Evolutionary conservation across 1,140 invertebrate species (phyloP).

Genomic region (Acyrthosiphon pisum): DNA sequence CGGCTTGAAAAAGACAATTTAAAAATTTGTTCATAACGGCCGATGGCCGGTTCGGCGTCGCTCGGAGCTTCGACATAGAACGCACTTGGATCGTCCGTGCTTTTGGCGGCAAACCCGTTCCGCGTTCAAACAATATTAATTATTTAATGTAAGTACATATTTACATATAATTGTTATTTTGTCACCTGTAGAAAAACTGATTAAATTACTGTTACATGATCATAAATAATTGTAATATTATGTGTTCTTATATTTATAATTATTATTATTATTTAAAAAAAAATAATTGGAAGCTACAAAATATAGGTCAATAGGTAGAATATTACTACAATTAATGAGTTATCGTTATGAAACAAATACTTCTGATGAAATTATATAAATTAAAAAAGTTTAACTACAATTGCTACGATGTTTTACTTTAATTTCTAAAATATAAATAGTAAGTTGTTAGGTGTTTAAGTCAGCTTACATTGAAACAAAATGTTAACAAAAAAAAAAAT

Average conservation of each 20-base stretch:
- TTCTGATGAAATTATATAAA: not conserved
- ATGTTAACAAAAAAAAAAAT: too few relatives aligned
- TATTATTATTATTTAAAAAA: not conserved
- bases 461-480: not conserved
- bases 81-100: too few relatives aligned
- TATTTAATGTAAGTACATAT: not conserved
- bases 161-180: not conserved
- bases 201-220: not conserved
- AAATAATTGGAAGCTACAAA: not conserved
- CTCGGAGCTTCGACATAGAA: too few relatives aligned
- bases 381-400: not conserved
- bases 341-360: not conserved
- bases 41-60: too few relatives aligned
- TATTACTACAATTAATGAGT: not conserved
- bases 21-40: too few relatives aligned
- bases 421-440: not conserved
- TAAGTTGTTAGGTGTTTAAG: not conserved
- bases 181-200: not conserved
- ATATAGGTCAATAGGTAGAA: not conserved
- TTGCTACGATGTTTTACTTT: not conserved
- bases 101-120: too few relatives aligned
- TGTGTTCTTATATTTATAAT: not conserved
- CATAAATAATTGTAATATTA: not conserved
- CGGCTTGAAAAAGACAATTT: too few relatives aligned
- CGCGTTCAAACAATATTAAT: not conserved